phyloP scores from a whole-genome alignment of 2,113 vertebrate genomes.

The Callipepla californica region DNA sequence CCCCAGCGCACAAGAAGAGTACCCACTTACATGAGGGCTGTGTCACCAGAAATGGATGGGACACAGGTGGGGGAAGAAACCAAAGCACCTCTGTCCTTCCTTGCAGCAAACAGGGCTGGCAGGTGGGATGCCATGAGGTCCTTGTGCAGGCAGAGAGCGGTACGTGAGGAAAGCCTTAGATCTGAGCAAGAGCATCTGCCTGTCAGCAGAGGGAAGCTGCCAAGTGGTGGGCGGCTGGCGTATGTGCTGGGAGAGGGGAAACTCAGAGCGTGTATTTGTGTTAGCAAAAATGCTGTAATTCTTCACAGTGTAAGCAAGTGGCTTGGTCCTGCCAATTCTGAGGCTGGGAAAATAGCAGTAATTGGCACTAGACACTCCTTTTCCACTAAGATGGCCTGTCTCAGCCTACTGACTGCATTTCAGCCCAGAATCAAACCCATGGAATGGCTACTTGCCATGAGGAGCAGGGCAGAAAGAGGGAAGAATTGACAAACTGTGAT shows the following conservation, averaged over 20 bases:
- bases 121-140: accelerated
- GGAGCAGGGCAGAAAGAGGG: neutral
- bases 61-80: neutral
- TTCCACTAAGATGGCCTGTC: neutral
- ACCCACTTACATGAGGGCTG: neutral
- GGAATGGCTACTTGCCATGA: neutral
- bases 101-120: neutral
- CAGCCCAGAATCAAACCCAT: neutral
- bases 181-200: constrained; percentile 14
- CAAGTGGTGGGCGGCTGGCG: constrained; percentile 57
- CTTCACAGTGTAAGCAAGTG: constrained; percentile 65
- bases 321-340: constrained; percentile 41
- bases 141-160: neutral
- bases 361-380: neutral
- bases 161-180: neutral
- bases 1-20: neutral
- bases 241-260: constrained; percentile 56
- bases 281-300: constrained; percentile 30
- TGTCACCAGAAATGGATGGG: neutral
- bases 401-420: neutral
- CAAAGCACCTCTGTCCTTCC: neutral
- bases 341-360: neutral
- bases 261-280: constrained; percentile 46
- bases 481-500: neutral
- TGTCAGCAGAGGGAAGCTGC: constrained; percentile 59